Evolutionary conservation across 2,113 vertebrate genomes (phyloP).

Genomic region (Picathartes gymnocephalus): DNA sequence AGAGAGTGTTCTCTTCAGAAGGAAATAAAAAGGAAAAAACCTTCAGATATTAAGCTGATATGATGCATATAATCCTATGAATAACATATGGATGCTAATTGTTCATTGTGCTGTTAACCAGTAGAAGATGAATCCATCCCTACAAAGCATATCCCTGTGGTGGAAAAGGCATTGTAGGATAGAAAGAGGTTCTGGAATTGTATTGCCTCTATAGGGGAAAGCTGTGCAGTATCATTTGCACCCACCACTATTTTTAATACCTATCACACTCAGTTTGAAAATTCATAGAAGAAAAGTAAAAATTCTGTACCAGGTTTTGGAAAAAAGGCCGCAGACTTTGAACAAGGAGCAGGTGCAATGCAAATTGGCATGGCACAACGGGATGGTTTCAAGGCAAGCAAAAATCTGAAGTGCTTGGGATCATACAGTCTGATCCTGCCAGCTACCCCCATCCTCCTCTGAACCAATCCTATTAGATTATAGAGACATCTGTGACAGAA

Average conservation of each 20-base stretch:
- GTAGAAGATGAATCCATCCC: background rate
- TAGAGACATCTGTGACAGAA: background rate
- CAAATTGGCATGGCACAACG: background rate
- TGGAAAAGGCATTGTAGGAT: background rate
- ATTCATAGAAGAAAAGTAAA: background rate
- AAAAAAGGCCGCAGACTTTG: background rate
- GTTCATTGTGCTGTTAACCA: background rate
- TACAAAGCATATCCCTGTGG: background rate
- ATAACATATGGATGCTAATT: background rate
- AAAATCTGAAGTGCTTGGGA: background rate
- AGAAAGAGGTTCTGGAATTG: background rate
- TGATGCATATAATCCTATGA: background rate
- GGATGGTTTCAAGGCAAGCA: background rate
- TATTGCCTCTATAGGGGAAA: background rate
- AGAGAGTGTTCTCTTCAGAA: background rate
- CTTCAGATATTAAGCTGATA: background rate
- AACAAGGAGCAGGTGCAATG: background rate
- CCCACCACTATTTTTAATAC: background rate
- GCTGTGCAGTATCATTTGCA: rapidly evolving
- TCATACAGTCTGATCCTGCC: background rate
- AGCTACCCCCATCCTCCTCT: background rate
- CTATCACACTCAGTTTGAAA: background rate
- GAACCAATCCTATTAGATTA: background rate
- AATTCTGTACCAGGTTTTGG: background rate
- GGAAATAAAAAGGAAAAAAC: background rate